Evolutionary conservation across 2,888 invertebrate genomes (phyloP), one percentile per base, ranked within the genome.

Genomic region (Drosophila recens): DNA sequence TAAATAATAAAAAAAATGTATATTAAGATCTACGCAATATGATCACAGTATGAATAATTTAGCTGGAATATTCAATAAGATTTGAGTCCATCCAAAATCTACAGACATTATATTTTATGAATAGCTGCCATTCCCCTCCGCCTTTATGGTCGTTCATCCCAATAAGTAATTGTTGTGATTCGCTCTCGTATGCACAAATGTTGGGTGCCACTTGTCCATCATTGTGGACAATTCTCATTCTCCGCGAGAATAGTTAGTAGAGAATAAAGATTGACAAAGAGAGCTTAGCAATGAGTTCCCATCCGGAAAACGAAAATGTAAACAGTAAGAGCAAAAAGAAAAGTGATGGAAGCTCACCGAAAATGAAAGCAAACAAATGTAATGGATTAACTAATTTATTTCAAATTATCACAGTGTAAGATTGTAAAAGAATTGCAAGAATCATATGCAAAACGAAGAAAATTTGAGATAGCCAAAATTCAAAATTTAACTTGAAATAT

Each of bases 261-360:
- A 49, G 33, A 49, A 10, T 23, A 13, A 43, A 27, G 43, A 66
- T 51, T 54, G 62, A 42, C 46, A 68, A 46, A 56, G 72, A 40
- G 64, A 59, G 62, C 27, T 27, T 42, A 27, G 38, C 17, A 30
- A 62, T 38, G 49, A 52, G 66, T 63, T 48, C 42, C 40, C 65
- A 67, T 38, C 36, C 70, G 65, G 58, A 74, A 70, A 75, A 36
- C 87, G 85, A 79, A 86, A 89, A 82, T 79, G 56, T 61, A 77
- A 87, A 68, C 73, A 75, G 68, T 72, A 65, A 67, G 69, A 67
- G 66, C 43, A 49, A 36, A 56, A 30, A 53, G 9, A 34, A 46
- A 40, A 13, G 23, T n/a, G 45, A 13, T 5, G 4, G 11, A 15
- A 42, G 17, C 48, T 49, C 6, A 20, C 20, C 34, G 51, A 23